Conservation (phyloP, 2,888 invertebrate species). For the Chalcosyrphus nemorum region DNA sequence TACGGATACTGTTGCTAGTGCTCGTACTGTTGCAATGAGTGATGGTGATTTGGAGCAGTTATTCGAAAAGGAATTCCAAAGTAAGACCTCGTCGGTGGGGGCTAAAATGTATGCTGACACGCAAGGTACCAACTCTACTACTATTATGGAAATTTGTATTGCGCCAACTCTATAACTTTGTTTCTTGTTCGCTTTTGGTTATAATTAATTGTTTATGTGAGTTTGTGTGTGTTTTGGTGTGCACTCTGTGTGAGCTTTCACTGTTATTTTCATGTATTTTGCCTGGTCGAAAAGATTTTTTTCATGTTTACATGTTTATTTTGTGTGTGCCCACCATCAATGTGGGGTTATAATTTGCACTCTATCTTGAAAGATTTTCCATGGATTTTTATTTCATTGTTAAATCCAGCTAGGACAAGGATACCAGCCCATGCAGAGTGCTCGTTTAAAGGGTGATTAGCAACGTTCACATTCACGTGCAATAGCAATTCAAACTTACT, state of each 20-base stretch:
- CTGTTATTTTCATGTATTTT: neutral
- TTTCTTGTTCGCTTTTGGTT: constrained; percentile 3
- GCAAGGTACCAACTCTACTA: constrained; percentile 52
- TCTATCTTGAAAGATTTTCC: too few species aligned
- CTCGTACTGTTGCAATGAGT: constrained; percentile 7
- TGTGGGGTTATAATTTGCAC: neutral
- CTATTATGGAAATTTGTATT: neutral
- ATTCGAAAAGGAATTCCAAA: constrained; percentile 38
- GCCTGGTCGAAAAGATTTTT: neutral
- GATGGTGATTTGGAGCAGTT: constrained; percentile 48
- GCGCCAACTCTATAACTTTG: neutral
- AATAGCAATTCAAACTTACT: too few species aligned
- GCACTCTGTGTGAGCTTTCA: constrained; percentile 42
- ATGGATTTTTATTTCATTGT: too few species aligned
- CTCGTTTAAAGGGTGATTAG: too few species aligned
- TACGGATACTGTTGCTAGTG: constrained; percentile 11
- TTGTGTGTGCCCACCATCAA: neutral
- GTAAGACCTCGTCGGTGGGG: constrained; percentile 9
- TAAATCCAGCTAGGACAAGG: too few species aligned
- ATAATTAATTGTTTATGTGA: neutral
- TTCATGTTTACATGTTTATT: neutral
- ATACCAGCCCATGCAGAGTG: too few species aligned
- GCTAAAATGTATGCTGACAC: constrained; percentile 23
- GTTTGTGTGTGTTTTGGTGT: constrained; percentile 29
- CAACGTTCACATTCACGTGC: too few species aligned